Conservation (phyloP, 2,797 vertebrate genomes). For the Microctenopoma lineatum region DNA sequence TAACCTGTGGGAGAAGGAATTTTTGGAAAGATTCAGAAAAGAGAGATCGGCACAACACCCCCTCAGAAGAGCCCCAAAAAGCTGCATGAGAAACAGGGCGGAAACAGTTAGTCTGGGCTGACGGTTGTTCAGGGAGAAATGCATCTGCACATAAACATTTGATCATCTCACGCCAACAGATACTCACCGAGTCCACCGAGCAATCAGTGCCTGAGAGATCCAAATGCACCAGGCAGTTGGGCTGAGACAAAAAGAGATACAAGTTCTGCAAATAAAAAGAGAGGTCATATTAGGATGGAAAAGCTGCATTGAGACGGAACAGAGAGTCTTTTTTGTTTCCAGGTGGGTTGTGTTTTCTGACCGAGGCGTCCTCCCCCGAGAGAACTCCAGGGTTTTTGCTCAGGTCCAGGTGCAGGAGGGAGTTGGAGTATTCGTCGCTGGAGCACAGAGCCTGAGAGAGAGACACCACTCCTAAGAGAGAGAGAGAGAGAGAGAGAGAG, state of each 20-base stretch:
- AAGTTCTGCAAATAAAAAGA: constrained; percentile 84
- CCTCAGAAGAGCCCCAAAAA: constrained; percentile 82
- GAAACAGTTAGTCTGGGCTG: constrained; percentile 59
- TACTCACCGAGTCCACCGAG: constrained; percentile 87
- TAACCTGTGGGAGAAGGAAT: constrained; percentile 83
- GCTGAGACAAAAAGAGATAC: constrained; percentile 92
- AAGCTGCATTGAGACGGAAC: constrained; percentile 18
- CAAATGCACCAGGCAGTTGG: constrained; percentile 91
- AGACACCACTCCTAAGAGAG: constrained; percentile 80
- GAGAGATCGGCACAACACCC: constrained; percentile 83
- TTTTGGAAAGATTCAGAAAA: constrained; percentile 83
- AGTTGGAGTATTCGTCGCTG: constrained; percentile 91
- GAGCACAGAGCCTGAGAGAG: constrained; percentile 92
- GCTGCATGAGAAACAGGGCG: constrained; percentile 72
- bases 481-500: constrained; percentile 14
- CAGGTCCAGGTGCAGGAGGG: constrained; percentile 91
- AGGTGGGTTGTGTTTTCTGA: constrained; percentile 74
- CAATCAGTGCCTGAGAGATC: constrained; percentile 93
- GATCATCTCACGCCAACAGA: constrained; percentile 13
- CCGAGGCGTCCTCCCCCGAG: constrained; percentile 90
- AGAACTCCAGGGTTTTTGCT: constrained; percentile 93
- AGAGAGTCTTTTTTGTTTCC: constrained; percentile 36
- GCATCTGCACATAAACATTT: constrained; percentile 26
- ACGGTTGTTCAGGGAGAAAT: constrained; percentile 12
- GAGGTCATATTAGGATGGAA: constrained; percentile 6